Evolutionary conservation across 2,797 vertebrate species (phyloP).

Genomic region (Streptopelia turtur): DNA sequence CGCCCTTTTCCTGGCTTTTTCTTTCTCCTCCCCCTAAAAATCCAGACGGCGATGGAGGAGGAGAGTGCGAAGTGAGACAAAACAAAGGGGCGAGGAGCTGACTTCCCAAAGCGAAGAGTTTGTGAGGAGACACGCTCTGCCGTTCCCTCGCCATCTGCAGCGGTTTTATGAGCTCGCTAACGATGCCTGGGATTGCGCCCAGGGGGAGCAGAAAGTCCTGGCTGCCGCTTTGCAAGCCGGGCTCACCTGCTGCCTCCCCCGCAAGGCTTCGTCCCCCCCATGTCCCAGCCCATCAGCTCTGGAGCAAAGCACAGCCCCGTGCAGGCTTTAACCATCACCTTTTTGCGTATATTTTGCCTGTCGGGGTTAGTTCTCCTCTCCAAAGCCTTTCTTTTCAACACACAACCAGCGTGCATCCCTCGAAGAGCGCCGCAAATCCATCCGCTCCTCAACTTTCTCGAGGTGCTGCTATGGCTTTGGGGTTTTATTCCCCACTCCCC

Average conservation of each 20-base stretch:
- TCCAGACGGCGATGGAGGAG: rapidly evolving
- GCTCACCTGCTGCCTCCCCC: background rate
- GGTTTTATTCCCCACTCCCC: background rate
- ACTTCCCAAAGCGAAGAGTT: background rate
- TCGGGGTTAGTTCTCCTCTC: rapidly evolving
- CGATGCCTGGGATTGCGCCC: background rate
- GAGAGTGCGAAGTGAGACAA: background rate
- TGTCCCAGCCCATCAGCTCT: background rate
- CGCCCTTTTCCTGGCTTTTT: background rate
- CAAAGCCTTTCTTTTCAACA: background rate
- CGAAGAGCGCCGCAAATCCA: background rate
- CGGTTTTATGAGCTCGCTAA: slow-evolving; percentile 27
- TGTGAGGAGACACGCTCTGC: background rate
- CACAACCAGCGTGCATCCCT: rapidly evolving
- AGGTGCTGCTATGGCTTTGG: background rate
- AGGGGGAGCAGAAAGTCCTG: background rate
- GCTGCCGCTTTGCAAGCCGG: background rate
- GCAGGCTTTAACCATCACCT: background rate
- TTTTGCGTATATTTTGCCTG: background rate
- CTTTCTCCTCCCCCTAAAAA: background rate
- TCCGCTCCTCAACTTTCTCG: background rate
- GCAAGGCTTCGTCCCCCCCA: rapidly evolving
- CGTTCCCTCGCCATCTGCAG: background rate
- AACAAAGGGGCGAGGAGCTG: background rate
- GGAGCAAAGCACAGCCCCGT: background rate